Evolutionary conservation across 2,113 vertebrate genomes (phyloP), one percentile per base, ranked within the genome.

Genomic region (Lagopus leucura): DNA sequence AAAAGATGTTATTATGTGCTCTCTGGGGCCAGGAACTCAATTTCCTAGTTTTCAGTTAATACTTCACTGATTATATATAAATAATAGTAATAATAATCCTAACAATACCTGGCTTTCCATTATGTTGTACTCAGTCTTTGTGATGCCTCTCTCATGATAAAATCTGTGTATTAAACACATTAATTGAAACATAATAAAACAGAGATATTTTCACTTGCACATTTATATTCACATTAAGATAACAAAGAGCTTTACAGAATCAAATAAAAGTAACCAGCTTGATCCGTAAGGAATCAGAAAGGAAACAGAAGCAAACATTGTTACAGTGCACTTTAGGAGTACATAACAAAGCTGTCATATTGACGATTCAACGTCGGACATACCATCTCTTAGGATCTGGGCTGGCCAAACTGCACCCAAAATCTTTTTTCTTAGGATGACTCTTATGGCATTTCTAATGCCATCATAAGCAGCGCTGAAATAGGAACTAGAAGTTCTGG

Each of bases 91-190:
- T 83, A 88, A 76, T 70, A 58, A 70, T 67, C 45, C 18, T 76
- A 80, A 87, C 75, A 85, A 89, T 85, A 85, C 67, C 79, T 87
- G 84, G 25, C 32, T 92, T 89, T 58, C 77, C 74, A 36, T 70
- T 92, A 52, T 82, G 63, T 57, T 89, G 36, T 60, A 34, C 45
- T 77, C 28, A 14, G 67, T 38, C 87, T 82, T 82, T 76, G 75
- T 80, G 86, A 91, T 67, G 55, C 87, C 57, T 74, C 74, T 91
- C 67, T 88, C 50, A 50, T 0, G 1, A 88, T 79, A 90, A 88
- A 87, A 86, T 79, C 88, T 81, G 50, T 90, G 73, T 65, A 86
- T 96, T 84, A 88, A 95, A 94, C 60, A 73, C 36, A 67, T 91
- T 70, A 89, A 92, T 57, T 88, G 90, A 94, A 95, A 88, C 64